Percentiles rank a stretch among this genome's conserved stretches.
Evolutionary conservation across 2,113 vertebrate genomes (phyloP).

Genomic region (Pangasianodon hypophthalmus): DNA sequence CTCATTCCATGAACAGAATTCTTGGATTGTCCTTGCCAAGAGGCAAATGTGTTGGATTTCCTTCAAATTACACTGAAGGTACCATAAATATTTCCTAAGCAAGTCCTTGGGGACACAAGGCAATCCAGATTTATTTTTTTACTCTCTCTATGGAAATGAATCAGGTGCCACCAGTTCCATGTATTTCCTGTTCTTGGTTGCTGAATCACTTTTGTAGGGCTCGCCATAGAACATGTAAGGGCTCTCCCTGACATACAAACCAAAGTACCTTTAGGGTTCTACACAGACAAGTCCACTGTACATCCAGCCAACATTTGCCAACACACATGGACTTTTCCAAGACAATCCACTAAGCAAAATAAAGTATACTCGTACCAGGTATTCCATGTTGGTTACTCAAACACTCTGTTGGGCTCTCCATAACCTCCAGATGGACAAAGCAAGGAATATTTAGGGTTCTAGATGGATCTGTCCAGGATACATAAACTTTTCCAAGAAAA

Average conservation of each 20-base stretch:
- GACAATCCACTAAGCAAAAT: not conserved
- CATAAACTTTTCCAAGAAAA: not conserved
- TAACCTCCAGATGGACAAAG: not conserved
- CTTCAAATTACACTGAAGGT: not conserved
- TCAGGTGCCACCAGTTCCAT: not conserved
- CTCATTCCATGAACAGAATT: not conserved
- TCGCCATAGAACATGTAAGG: not conserved
- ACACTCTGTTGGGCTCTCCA: not conserved
- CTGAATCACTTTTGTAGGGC: not conserved
- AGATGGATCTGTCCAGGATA: not conserved
- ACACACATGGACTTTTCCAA: not conserved
- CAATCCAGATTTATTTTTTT: not conserved
- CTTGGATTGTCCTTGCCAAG: not conserved
- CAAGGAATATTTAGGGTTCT: not conserved
- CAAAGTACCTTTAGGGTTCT: not conserved
- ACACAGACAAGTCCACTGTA: not conserved
- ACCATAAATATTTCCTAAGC: not conserved
- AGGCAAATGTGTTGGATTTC: not conserved
- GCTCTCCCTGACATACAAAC: not conserved
- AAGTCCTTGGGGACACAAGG: not conserved
- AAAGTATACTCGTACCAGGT: not conserved
- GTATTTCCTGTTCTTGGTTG: not conserved
- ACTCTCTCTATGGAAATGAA: not conserved
- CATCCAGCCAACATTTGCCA: not conserved
- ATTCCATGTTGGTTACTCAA: not conserved